Conservation (phyloP, 1,140 invertebrate genomes). For the Helicoverpa armigera region DNA sequence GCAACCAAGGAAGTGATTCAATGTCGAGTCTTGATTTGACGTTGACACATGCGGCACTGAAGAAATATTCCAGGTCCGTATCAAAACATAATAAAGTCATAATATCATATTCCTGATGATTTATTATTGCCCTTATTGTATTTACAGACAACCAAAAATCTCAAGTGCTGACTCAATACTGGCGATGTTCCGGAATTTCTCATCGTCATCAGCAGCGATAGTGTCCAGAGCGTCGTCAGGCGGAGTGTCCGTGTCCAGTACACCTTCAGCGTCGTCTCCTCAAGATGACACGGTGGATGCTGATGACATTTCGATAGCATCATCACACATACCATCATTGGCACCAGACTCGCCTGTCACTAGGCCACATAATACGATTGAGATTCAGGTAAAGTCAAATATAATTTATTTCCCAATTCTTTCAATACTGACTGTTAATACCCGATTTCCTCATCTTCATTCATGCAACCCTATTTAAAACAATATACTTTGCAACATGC, state of each 20-base stretch:
- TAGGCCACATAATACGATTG: conserved; percentile 85
- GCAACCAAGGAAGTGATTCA: conserved; percentile 90
- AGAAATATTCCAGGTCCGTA: conserved; percentile 80
- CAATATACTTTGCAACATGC: not conserved
- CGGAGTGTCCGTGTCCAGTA: conserved; percentile 88
- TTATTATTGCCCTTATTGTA: not conserved
- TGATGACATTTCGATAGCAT: conserved; percentile 89
- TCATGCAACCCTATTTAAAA: no score
- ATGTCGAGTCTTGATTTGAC: conserved; percentile 89
- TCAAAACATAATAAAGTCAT: no score
- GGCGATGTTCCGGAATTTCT: conserved; percentile 91
- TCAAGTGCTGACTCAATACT: conserved; percentile 92
- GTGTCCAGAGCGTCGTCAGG: conserved; percentile 86
- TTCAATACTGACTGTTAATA: no score
- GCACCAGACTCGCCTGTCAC: conserved; percentile 88
- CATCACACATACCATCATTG: conserved; percentile 87
- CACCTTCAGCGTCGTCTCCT: conserved; percentile 89
- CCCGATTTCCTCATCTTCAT: no score
- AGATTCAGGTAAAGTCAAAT: conserved; percentile 85
- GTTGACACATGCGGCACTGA: conserved; percentile 80
- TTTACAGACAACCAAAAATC: conserved; percentile 86
- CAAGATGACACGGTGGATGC: conserved; percentile 89
- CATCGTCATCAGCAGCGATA: conserved; percentile 86
- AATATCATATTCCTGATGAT: not conserved
- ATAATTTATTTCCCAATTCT: not conserved